Evolutionary conservation across 2,888 invertebrate genomes (phyloP).

Genomic region (Troides helena): DNA sequence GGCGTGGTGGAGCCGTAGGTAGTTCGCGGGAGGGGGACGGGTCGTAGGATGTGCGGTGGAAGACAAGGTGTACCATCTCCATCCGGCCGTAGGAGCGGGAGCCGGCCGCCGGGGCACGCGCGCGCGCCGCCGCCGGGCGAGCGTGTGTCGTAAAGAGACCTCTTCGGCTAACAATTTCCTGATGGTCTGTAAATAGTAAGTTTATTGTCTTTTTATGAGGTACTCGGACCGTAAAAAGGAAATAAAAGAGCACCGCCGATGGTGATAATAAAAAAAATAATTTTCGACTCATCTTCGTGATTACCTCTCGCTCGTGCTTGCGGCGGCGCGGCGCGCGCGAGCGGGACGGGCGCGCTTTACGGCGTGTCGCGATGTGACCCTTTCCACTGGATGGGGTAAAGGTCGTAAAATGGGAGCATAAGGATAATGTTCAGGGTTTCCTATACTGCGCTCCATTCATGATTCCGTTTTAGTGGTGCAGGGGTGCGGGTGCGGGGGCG

Average conservation of each 20-base stretch:
- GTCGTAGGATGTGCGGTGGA: slow-evolving; percentile 38
- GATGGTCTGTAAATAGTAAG: slow-evolving; percentile 82
- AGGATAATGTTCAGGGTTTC: slow-evolving; percentile 80
- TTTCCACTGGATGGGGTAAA: slow-evolving; percentile 78
- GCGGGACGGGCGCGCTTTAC: slow-evolving; percentile 61
- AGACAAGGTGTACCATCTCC: slow-evolving; percentile 64
- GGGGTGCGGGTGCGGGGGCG: slow-evolving; percentile 40
- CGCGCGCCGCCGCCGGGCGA: slow-evolving; percentile 66
- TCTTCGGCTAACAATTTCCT: slow-evolving; percentile 81
- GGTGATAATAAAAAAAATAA: slow-evolving; percentile 81
- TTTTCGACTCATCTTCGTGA: slow-evolving; percentile 79
- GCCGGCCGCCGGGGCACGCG: slow-evolving; percentile 41
- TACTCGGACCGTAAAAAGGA: slow-evolving; percentile 82
- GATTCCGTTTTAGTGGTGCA: slow-evolving; percentile 78
- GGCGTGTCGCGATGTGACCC: slow-evolving; percentile 77
- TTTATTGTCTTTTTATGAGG: slow-evolving; percentile 82
- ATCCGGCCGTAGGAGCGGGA: slow-evolving; percentile 56
- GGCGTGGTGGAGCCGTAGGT: slow-evolving; percentile 24
- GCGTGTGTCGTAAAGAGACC: slow-evolving; percentile 80
- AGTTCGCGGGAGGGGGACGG: neutral
- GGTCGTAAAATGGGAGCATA: slow-evolving; percentile 81
- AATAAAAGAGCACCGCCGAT: slow-evolving; percentile 82
- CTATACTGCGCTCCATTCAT: slow-evolving; percentile 79
- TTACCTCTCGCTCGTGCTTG: slow-evolving; percentile 76
- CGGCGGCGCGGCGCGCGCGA: slow-evolving; percentile 52